Evolutionary conservation across 2,113 vertebrate species (phyloP).

Genomic region (Halichoerus grypus): DNA sequence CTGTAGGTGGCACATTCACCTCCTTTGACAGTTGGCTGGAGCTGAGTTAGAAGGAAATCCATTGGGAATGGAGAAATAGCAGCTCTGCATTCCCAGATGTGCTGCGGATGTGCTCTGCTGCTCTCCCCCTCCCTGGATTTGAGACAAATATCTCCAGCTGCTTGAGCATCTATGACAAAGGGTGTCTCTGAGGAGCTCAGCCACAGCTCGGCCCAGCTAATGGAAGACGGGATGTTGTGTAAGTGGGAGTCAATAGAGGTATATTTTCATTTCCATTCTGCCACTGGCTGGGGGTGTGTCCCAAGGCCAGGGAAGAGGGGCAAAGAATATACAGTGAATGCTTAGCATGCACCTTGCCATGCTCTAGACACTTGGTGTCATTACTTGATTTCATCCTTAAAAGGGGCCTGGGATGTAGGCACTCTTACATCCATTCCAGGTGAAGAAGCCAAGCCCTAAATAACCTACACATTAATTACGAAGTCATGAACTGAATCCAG

Average conservation of each 20-base stretch:
- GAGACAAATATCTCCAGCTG: neutral
- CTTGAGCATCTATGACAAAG: neutral
- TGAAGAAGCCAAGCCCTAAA: neutral
- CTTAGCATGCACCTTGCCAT: neutral
- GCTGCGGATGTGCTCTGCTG: too few relatives aligned
- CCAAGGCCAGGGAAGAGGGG: neutral
- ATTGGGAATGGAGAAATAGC: neutral
- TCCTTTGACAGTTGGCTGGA: conserved; percentile 9
- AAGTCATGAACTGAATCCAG: neutral
- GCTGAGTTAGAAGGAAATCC: neutral
- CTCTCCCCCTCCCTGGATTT: too few relatives aligned
- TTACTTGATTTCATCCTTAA: neutral
- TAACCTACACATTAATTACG: neutral
- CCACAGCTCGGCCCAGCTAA: neutral
- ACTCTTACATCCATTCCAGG: neutral
- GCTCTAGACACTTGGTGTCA: neutral
- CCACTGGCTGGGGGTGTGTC: neutral
- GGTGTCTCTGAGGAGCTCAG: neutral
- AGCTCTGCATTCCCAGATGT: neutral
- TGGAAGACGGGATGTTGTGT: neutral
- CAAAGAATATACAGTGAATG: neutral
- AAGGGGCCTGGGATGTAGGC: neutral
- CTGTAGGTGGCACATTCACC: neutral
- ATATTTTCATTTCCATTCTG: neutral
- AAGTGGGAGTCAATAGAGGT: neutral